Base-by-base conservation (phyloP, 2,113 vertebrate species). In the Sialia sialis region DNA sequence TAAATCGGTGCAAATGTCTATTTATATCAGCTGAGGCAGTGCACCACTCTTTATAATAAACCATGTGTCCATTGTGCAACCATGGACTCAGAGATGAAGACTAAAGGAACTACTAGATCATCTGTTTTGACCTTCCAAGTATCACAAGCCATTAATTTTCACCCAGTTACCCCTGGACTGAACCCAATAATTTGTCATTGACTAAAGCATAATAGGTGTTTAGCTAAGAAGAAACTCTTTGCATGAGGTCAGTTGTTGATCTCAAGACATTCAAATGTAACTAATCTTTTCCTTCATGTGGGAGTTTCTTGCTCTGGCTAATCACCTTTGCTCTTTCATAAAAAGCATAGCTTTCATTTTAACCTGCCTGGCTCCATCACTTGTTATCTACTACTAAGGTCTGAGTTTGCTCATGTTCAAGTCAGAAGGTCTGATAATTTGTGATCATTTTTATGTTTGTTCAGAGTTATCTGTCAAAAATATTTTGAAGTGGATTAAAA, bases 1-100 rank as follows among this genome's bases (percentile, higher is more conserved):
- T 76, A 91, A 95, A 95, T 87, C 1, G 12, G 91, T 73, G 67
- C 75, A 96, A 95, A 91, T 86, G 7, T 77, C 78, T 89, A 73
- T 94, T 91, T 93, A 68, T 91, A 67, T 80, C 93, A 56, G 63
- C 51, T 21, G 30, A 70, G 87, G 46, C 75, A 86, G 30, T 75
- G 79, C 51, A 59, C 82, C 36, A 69, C 59, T 94, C 67, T 89
- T 91, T 79, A 44, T 83, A 91, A 95, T 81, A 75, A 88, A 43
- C 78, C 43, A 13, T 77, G 91, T 83, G 87, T 74, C 85, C 84
- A 41, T 67, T 46, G 51, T 91, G 81, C 51, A 67, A 60, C 78
- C 91, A 83, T 64, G 36, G 75, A 54, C 46, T 63, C 73, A 32
- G 74, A 85, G 13, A 4, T 64, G 73, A 88, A 85, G 51, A 74